Evolutionary conservation across 2,888 invertebrate genomes (phyloP), one percentile per base, ranked within the genome.

Genomic region (Cantharis flavilabris): DNA sequence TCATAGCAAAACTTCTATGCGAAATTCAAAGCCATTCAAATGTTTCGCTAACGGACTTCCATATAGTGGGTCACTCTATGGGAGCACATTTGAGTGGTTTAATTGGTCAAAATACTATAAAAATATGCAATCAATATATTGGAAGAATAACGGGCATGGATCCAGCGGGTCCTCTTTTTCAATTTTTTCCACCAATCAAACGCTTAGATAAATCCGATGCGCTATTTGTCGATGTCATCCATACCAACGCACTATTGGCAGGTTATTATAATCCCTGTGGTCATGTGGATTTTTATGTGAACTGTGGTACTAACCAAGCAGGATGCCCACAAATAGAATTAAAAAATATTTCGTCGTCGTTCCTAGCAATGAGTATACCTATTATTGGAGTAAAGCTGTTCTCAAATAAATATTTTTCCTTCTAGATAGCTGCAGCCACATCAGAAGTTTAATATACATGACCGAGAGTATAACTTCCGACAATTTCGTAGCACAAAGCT

Each of bases 111-210:
- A 14, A 70, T 20, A 65, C 62, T 7, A 7, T 16, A 9, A 7
- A 11, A 18, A 7, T 64, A 28, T 71, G 70, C 49, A 30, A 14
- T n/a, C 28, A 62, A 70, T 2, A 10, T 4, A 62, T 77, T 9
- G 74, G 77, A 63, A 65, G 74, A 33, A 74, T 77, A 20, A 74
- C 74, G 3, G 74, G 71, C 0, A 28, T 77, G 26, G 77, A 77
- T 69, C 69, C 77, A 9, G 71, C 77, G 0, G 77, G 74, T 10
- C 77, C 74, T 0, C 3, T 77, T 10, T 74, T 69, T 26, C 30
- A 77, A 26, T 0, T 10, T 7, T 5, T 49, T 4, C 28, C n/a
- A 5, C 9, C 33, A 26, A 49, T 13, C 9, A 20, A 69, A n/a
- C 28, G 72, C 5, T 62, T 77, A 11, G 69, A 63, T 28, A 28